phyloP scores from a whole-genome alignment of 2,888 invertebrate species.

The Melipona beecheii region DNA sequence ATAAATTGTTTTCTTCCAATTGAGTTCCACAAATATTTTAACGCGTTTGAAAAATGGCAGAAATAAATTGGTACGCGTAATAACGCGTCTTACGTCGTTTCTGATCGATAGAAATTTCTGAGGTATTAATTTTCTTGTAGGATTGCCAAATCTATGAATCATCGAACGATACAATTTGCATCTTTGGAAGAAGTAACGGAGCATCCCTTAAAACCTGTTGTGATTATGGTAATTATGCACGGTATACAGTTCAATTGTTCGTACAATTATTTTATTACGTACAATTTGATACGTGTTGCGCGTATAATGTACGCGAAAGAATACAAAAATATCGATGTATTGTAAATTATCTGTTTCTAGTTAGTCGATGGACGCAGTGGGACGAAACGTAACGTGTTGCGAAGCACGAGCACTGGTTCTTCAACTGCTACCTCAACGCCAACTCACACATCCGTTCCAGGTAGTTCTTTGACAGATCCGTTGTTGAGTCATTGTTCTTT shows the following conservation, averaged over 20 bases:
- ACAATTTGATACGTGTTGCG: background rate
- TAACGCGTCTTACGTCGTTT: slow-evolving; percentile 7
- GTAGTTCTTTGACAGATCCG: slow-evolving; percentile 85
- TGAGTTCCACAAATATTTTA: slow-evolving; percentile 16
- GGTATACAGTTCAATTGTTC: background rate
- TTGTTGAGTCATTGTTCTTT: slow-evolving; percentile 85
- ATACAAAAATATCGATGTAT: slow-evolving; percentile 26
- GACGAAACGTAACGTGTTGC: slow-evolving; percentile 84
- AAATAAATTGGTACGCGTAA: slow-evolving; percentile 75
- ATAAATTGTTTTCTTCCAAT: slow-evolving; percentile 11
- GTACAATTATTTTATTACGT: background rate
- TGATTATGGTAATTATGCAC: slow-evolving; percentile 82
- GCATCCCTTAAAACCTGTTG: slow-evolving; percentile 87
- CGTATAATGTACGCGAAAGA: background rate
- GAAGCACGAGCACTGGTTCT: slow-evolving; percentile 85
- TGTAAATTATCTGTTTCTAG: slow-evolving; percentile 76
- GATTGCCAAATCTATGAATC: slow-evolving; percentile 76
- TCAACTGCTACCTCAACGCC: slow-evolving; percentile 84
- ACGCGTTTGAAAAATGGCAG: slow-evolving; percentile 68
- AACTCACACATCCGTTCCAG: slow-evolving; percentile 80
- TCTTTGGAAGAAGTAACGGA: slow-evolving; percentile 84
- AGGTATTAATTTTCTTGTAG: slow-evolving; percentile 65
- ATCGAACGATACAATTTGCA: slow-evolving; percentile 65
- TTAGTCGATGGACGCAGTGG: slow-evolving; percentile 85
- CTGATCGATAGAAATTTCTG: background rate